phyloP scores from a whole-genome alignment of 2,113 vertebrate species.

The Cynocephalus volans region DNA sequence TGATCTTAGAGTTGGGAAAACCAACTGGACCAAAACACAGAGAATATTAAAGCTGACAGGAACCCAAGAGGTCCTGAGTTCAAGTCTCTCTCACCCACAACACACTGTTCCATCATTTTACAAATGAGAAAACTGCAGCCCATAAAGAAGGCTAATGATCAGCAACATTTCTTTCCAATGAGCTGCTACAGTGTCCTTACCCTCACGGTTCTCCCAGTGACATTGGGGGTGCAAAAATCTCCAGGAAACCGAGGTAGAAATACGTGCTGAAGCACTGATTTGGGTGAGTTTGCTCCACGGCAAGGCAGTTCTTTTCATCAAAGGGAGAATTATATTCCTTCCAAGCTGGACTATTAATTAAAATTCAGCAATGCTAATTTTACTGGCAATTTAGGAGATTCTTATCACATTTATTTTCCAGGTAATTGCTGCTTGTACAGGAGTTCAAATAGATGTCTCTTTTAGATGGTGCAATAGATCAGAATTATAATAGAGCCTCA shows the following conservation, averaged over 20 bases:
- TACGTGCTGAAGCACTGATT: background rate
- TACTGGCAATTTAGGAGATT: constrained; percentile 82
- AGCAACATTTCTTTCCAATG: background rate
- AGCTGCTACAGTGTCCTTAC: background rate
- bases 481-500: constrained; percentile 83
- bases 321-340: constrained; percentile 66
- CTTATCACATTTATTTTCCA: constrained; percentile 86
- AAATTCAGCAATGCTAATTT: constrained; percentile 84
- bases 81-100: background rate
- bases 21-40: background rate
- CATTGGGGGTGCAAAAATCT: background rate
- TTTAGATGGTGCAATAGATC: constrained; percentile 85
- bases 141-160: accelerated
- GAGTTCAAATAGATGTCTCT: constrained; percentile 84
- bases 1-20: background rate
- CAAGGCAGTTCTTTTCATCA: constrained; percentile 58
- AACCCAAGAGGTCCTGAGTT: background rate
- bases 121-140: background rate
- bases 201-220: background rate
- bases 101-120: background rate
- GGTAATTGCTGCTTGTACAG: constrained; percentile 86
- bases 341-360: constrained; percentile 83
- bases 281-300: background rate
- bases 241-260: background rate
- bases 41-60: background rate